Base-by-base conservation (phyloP, 2,113 vertebrate genomes). In the Salvelinus namaycush region DNA sequence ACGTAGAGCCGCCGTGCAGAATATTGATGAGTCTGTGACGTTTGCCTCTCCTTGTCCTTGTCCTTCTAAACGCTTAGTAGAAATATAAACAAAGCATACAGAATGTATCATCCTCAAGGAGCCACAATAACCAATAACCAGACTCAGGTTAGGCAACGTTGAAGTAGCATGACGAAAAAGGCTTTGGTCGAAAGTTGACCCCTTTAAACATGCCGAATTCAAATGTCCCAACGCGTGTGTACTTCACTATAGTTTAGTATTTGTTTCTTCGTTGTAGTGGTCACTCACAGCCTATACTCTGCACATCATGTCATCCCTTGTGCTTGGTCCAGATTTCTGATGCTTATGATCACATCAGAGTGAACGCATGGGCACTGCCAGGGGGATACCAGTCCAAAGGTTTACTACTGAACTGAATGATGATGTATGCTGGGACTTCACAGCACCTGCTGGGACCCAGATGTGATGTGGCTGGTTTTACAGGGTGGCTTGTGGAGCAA, bases 381-480 rank as follows among this genome's bases (percentile, higher is more conserved):
- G 79, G 86, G 9, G 86, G 88, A 92, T 78, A 79, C 76, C 78
- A 80, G 82, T 83, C 79, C 87, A 86, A 81, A 88, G 89, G 88
- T 90, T 90, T 88, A 84, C 87, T 82, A 79, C 83, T 83, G 86
- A 90, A 86, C 83, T 83, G 86, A 90, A 86, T 69, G 83, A 85
- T 89, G 84, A 90, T 92, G 81, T 85, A 90, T 92, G 91, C 86
- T 85, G 92, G 86, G 89, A 93, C 78, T 86, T 72, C 76, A 72
- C 69, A 89, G 77, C 91, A 90, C 92, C 93, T 93, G 92, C 90
- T 90, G 90, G 84, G 92, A 80, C 88, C 90, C 93, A 93, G 91
- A 93, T 94, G 93, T 92, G 90, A 82, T 85, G 62, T 84, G 85
- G 84, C 84, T 82, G 87, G 90, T 91, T 90, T 92, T 88, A 81